Base-by-base conservation (phyloP, 2,797 vertebrate species). In the Tangara arthus region DNA sequence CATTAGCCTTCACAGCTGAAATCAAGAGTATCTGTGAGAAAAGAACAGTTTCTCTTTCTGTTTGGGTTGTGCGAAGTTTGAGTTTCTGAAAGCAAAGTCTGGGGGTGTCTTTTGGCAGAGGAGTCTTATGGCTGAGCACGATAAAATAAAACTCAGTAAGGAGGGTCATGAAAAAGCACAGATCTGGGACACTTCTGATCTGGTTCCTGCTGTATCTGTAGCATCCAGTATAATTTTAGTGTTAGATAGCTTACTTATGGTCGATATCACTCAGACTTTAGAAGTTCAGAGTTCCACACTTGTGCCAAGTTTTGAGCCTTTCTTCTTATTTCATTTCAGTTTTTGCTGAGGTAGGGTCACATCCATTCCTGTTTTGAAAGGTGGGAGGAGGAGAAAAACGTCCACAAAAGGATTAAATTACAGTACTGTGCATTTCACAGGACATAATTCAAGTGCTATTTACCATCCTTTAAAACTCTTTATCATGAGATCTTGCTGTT, bases 371-470 rank as follows among this genome's bases (percentile, higher is more conserved):
- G 7, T 42, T 82, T 78, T 70, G 37, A 47, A 78, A 41, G 3
- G 8, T 5, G 2, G 11, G 6, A 19, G 2, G 2, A 37, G 3
- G 9, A 8, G 2, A 20, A 60, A 72, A 35, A 35, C 32, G 6
- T 11, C 8, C 57, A 18, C 15, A 56, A 34, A 52, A 3, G 17
- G 12, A 64, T 60, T 18, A 57, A 77, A 66, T 63, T 63, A 21
- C 5, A 8, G 5, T 14, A 32, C 9, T 23, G 9, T 59, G 35
- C 9, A 28, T 41, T 72, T 24, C 42, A 47, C 7, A 63, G 6
- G 17, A 68, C 6, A 24, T 26, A 66, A 28, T 6, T 39, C 19
- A 30, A 3, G 11, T 52, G 12, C 2, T 69, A 56, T 2, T 8
- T 28, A 56, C 11, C 23, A 34, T 14, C 0, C 15, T 59, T 69